phyloP scores from a whole-genome alignment of 2,888 invertebrate species.

The Scaeva pyrastri region DNA sequence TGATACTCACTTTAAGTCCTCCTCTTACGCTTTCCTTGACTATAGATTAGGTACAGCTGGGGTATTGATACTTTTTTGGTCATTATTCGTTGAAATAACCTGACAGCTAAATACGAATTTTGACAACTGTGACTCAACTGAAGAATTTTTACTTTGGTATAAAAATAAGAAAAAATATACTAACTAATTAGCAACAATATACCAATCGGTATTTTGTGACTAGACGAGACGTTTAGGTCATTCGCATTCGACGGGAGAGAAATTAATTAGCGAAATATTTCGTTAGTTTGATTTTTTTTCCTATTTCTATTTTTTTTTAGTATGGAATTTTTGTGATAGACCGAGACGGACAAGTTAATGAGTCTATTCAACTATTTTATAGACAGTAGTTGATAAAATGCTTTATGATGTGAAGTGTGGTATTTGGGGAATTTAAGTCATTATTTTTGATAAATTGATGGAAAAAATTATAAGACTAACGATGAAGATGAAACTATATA shows the following conservation, averaged over 20 bases:
- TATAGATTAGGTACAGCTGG: no score
- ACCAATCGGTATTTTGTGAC: conserved; percentile 15
- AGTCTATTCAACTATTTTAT: conserved; percentile 53
- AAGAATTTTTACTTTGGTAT: background rate
- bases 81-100: conserved; percentile 54
- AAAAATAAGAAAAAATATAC: conserved; percentile 19
- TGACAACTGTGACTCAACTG: conserved; percentile 43
- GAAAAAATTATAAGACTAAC: background rate
- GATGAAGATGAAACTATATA: conserved; percentile 4
- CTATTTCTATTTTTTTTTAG: conserved; percentile 1
- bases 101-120: conserved; percentile 55
- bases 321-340: conserved; percentile 14
- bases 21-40: no score
- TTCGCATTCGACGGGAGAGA: conserved; percentile 13
- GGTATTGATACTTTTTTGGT: conserved; percentile 47
- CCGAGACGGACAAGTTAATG: conserved; percentile 51
- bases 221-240: conserved; percentile 19
- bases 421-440: conserved; percentile 9
- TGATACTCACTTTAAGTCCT: background rate
- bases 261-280: conserved; percentile 53
- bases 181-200: conserved; percentile 51
- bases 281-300: background rate
- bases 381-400: background rate
- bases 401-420: conserved; percentile 7
- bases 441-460: background rate